Evolutionary conservation across 2,888 invertebrate genomes (phyloP).

Genomic region (Helicoverpa assulta): DNA sequence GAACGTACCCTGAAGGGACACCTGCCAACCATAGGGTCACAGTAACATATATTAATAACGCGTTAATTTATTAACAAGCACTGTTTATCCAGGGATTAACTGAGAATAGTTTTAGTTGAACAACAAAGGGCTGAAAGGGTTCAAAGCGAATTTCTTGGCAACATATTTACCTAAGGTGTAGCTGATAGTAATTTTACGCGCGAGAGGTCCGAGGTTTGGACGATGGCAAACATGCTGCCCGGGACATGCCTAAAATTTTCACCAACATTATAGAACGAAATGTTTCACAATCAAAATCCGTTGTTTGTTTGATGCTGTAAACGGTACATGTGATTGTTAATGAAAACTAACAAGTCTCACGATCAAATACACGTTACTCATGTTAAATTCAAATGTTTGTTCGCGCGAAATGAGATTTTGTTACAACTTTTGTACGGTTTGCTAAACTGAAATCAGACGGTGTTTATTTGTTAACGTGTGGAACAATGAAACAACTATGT

Average conservation of each 20-base stretch:
- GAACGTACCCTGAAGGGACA: constrained; percentile 82
- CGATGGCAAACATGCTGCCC: constrained; percentile 75
- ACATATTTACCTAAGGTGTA: constrained; percentile 90
- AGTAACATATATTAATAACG: constrained; percentile 90
- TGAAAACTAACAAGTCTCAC: constrained; percentile 70
- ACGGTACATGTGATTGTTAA: constrained; percentile 72
- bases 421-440: constrained; percentile 64
- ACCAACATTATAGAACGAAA: constrained; percentile 73
- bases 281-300: constrained; percentile 77
- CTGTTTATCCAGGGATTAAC: constrained; percentile 90
- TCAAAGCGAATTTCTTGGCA: constrained; percentile 90
- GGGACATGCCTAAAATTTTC: constrained; percentile 80
- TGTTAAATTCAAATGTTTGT: constrained; percentile 65
- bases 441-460: constrained; percentile 60
- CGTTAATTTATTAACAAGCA: constrained; percentile 90
- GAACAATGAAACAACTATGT: constrained; percentile 53
- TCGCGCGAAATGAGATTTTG: constrained; percentile 64
- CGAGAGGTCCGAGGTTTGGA: constrained; percentile 85
- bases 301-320: constrained; percentile 77
- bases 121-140: constrained; percentile 89
- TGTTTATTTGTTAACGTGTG: constrained; percentile 57
- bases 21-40: constrained; percentile 86
- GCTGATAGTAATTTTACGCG: constrained; percentile 90
- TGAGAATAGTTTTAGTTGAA: constrained; percentile 90
- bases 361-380: constrained; percentile 67